A percentile compares a stretch with the other conserved stretches of the same genome.
Conservation (phyloP, 2,113 vertebrate species). For the Sphaerodactylus townsendi region DNA sequence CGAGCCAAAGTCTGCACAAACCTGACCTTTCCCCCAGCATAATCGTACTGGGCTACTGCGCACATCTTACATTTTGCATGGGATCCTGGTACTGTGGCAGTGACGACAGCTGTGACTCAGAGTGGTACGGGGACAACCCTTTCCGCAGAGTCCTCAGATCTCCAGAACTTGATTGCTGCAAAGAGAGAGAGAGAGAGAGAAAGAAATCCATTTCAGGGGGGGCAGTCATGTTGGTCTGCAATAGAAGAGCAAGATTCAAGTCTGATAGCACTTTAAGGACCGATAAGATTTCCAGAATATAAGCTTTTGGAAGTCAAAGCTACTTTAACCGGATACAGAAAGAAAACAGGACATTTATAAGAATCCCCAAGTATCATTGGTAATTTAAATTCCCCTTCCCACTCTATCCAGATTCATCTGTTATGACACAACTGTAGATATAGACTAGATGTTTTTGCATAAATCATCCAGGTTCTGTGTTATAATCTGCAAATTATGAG, state of each 20-base stretch:
- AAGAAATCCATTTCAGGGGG: background rate
- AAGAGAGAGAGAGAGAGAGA: constrained; percentile 7
- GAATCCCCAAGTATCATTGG: too few species aligned
- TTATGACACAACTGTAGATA: background rate
- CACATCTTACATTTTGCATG: constrained; percentile 84
- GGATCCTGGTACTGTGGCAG: constrained; percentile 89
- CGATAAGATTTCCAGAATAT: too few species aligned
- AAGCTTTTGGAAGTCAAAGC: too few species aligned
- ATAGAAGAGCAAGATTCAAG: too few species aligned
- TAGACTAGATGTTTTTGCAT: background rate
- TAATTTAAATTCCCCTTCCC: background rate
- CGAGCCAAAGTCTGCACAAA: background rate
- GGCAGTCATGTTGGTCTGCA: too few species aligned
- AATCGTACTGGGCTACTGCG: background rate
- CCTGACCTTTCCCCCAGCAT: accelerated
- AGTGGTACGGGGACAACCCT: constrained; percentile 90
- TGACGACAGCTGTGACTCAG: constrained; percentile 90
- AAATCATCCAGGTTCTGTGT: background rate
- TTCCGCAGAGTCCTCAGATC: constrained; percentile 90
- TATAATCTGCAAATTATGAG: background rate
- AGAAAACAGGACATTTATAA: background rate
- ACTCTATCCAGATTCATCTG: background rate
- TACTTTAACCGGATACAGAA: background rate
- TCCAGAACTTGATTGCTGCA: constrained; percentile 82
- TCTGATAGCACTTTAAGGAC: too few species aligned